Percentiles rank a stretch among this genome's conserved stretches.
These are phyloP conservation scores for Vireo griseus DNA, from an alignment of 2,797 vertebrate species.

Conservation along the genomic window DNA sequence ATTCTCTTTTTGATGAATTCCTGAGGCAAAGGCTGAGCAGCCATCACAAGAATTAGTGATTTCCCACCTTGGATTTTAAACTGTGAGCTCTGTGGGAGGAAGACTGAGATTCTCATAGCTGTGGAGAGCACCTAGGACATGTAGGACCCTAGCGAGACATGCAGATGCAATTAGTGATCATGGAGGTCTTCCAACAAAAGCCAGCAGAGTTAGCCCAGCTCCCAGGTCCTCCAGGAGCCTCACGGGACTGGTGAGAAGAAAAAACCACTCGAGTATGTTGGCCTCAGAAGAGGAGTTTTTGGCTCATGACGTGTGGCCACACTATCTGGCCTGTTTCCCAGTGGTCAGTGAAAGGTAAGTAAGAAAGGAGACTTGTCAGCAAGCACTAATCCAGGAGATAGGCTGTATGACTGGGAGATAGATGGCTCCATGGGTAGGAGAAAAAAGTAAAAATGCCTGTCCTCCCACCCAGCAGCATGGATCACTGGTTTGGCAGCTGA, in stretches of 20 bases:
- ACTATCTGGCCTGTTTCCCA: background rate
- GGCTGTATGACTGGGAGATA: background rate
- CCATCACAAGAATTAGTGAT: background rate
- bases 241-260: accelerated
- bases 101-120: background rate
- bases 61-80: background rate
- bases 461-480: background rate
- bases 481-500: accelerated
- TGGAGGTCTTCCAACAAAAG: background rate
- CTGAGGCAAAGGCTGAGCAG: background rate
- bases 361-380: background rate
- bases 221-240: background rate
- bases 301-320: accelerated
- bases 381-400: background rate
- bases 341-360: background rate
- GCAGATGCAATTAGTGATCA: background rate
- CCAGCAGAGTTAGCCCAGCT: background rate
- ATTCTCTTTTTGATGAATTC: background rate
- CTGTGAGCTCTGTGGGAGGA: background rate
- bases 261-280: accelerated
- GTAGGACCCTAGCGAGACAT: background rate
- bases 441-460: background rate
- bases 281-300: background rate
- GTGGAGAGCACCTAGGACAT: background rate
- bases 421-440: background rate